Evolutionary conservation across 2,797 vertebrate species (phyloP).

Genomic region (Chloroceryle inda): DNA sequence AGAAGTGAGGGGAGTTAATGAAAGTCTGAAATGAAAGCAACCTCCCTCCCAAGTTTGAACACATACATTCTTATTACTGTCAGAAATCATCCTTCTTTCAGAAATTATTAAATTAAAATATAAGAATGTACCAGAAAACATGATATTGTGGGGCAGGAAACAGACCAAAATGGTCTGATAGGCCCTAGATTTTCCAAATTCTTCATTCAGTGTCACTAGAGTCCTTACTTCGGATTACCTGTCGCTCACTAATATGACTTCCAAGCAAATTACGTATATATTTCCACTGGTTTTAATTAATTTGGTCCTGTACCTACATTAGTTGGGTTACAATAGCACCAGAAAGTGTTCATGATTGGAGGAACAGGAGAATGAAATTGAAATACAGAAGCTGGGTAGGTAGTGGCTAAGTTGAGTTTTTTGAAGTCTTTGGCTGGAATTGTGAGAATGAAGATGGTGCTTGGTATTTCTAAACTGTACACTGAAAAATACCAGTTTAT

Average conservation of each 20-base stretch:
- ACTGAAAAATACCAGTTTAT: neutral
- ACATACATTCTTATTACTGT: neutral
- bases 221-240: neutral
- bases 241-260: neutral
- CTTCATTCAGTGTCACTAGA: neutral
- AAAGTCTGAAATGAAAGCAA: neutral
- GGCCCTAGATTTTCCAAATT: neutral
- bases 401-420: neutral
- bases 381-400: neutral
- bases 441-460: neutral
- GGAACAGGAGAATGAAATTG: neutral
- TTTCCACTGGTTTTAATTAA: neutral
- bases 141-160: neutral
- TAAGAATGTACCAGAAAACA: neutral
- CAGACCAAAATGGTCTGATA: neutral
- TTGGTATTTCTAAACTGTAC: neutral
- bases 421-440: neutral
- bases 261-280: neutral
- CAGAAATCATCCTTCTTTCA: neutral
- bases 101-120: neutral
- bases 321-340: neutral
- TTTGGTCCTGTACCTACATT: neutral
- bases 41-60: neutral
- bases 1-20: neutral
- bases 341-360: neutral